phyloP scores from a whole-genome alignment of 2,888 invertebrate species.

The Gymnocheta viridis region DNA sequence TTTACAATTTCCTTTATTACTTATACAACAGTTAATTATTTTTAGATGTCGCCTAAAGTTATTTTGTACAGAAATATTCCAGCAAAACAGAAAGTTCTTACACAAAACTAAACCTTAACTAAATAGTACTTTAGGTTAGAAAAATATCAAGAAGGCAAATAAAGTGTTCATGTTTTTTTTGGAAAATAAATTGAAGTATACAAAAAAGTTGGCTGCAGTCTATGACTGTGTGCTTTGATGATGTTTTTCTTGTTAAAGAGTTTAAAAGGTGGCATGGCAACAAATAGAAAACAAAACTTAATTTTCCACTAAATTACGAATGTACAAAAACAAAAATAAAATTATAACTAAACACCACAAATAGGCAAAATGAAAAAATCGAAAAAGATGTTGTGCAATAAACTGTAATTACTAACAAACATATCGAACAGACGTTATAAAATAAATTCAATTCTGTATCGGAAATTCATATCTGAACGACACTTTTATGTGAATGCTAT shows the following conservation, averaged over 20 bases:
- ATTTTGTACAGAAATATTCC: constrained; percentile 3
- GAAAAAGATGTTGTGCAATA: constrained; percentile 43
- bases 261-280: constrained; percentile 37
- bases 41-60: constrained; percentile 56
- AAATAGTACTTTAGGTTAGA: constrained; percentile 5
- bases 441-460: too few species aligned
- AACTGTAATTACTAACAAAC: constrained; percentile 42
- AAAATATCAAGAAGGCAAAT: constrained; percentile 17
- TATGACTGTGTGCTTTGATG: background rate
- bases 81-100: constrained; percentile 1
- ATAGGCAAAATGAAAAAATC: background rate
- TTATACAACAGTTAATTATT: constrained; percentile 59
- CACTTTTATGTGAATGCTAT: too few species aligned
- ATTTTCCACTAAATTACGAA: constrained; percentile 65
- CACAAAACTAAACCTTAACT: background rate
- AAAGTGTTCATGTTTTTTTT: background rate
- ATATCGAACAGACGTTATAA: too few species aligned
- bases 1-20: constrained; percentile 51
- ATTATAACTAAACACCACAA: constrained; percentile 34
- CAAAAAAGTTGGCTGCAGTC: background rate
- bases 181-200: background rate
- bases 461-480: too few species aligned
- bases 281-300: constrained; percentile 57
- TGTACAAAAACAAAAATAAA: constrained; percentile 4
- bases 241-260: constrained; percentile 17